Percentiles rank a stretch among this genome's conserved stretches.
These are phyloP conservation scores for Dromococcyx pavoninus DNA, from an alignment of 2,797 vertebrate genomes.

Conservation along the genomic window DNA sequence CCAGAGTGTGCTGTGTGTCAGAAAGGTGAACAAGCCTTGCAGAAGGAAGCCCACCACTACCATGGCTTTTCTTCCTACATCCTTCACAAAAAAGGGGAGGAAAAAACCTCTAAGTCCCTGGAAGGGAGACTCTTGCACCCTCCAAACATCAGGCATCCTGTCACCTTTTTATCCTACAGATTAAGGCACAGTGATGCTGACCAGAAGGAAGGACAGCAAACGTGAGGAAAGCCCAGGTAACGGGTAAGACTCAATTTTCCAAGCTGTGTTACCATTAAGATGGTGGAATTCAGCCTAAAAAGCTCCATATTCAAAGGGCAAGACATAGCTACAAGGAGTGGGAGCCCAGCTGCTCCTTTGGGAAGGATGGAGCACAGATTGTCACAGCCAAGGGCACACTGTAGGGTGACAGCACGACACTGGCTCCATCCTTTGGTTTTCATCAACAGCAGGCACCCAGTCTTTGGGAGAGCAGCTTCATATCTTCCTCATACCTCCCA, in stretches of 20 bases:
- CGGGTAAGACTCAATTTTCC: not conserved
- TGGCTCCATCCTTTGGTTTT: not conserved
- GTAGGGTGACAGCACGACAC: not conserved
- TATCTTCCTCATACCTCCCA: not conserved
- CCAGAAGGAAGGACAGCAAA: not conserved
- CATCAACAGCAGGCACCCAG: not conserved
- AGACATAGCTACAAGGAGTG: accelerated
- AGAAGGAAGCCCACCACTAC: not conserved
- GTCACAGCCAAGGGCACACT: not conserved
- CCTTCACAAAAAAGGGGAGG: not conserved
- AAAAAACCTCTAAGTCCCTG: not conserved
- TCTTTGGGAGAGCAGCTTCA: not conserved
- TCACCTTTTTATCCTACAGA: not conserved
- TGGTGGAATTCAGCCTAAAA: not conserved
- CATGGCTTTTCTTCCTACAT: not conserved
- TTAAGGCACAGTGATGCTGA: not conserved
- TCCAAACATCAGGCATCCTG: not conserved
- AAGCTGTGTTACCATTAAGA: not conserved
- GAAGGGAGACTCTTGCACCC: not conserved
- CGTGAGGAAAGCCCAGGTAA: not conserved
- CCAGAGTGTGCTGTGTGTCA: not conserved
- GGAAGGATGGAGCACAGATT: not conserved
- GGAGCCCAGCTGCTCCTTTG: not conserved
- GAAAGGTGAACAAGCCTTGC: not conserved
- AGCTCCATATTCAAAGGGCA: not conserved